A percentile compares a stretch with the other conserved stretches of the same genome.
Evolutionary conservation across 2,888 invertebrate species (phyloP).

Genomic region (Erpobdella octoculata): DNA sequence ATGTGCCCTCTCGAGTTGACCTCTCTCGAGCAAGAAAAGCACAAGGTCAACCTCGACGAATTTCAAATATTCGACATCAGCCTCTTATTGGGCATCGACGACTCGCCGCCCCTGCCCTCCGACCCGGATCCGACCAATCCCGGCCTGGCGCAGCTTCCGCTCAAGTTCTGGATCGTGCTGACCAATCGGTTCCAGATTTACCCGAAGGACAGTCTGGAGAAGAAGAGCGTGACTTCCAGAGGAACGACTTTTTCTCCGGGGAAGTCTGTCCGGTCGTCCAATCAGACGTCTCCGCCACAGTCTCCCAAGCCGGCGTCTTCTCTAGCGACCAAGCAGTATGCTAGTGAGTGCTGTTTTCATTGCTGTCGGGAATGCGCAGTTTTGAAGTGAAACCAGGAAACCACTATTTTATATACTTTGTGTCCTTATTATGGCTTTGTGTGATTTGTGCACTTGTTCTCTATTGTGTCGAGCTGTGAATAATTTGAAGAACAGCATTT

Average conservation of each 20-base stretch:
- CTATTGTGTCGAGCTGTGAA: no score
- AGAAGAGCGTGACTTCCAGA: conserved; percentile 60
- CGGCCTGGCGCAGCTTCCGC: neutral
- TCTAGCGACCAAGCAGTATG: conserved; percentile 9
- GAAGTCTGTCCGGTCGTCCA: neutral
- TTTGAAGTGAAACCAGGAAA: no score
- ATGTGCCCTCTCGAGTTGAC: conserved; percentile 20
- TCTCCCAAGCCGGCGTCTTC: no score
- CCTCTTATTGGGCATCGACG: conserved; percentile 24
- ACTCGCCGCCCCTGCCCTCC: neutral
- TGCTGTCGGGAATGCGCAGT: no score
- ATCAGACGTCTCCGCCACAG: no score
- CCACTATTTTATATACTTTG: no score
- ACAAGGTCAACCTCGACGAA: neutral
- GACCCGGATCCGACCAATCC: neutral
- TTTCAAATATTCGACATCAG: conserved; percentile 25
- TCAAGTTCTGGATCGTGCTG: conserved; percentile 56
- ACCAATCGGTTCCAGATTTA: conserved; percentile 54
- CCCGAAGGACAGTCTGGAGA: conserved; percentile 54
- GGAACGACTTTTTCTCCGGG: conserved; percentile 42
- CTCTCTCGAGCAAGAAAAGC: neutral
- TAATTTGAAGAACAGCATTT: no score
- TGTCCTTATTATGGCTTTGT: no score
- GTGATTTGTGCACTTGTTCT: neutral
- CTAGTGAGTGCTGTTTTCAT: no score